Percentiles rank a stretch among this genome's conserved stretches.
Conservation (phyloP, 1,140 invertebrate species). For the Radopholus similis region DNA sequence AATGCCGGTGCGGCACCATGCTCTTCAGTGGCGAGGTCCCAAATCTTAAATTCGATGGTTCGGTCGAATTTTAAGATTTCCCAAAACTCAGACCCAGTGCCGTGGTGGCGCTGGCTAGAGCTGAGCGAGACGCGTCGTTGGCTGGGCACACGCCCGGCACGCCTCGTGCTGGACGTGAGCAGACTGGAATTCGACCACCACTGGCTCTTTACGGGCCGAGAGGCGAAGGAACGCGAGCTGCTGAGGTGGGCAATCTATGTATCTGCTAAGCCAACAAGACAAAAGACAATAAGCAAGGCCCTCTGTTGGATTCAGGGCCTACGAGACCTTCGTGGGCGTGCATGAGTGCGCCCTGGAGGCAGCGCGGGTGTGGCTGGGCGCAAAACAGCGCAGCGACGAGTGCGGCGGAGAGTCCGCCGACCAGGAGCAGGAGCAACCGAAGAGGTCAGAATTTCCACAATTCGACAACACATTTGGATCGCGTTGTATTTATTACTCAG, state of each 20-base stretch:
- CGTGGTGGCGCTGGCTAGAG: not conserved
- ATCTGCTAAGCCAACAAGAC: no score
- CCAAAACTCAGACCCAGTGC: not conserved
- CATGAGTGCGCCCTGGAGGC: slow-evolving; percentile 8
- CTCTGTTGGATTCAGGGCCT: no score
- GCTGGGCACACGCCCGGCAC: not conserved
- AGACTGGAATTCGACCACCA: slow-evolving; percentile 43
- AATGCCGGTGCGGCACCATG: not conserved
- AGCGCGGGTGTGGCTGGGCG: not conserved
- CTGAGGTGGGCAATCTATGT: no score
- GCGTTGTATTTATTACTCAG: no score
- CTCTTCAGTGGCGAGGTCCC: not conserved
- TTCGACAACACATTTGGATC: not conserved
- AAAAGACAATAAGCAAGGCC: no score
- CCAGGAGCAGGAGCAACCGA: not conserved
- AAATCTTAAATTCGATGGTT: no score
- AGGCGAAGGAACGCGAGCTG: not conserved
- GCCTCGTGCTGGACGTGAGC: slow-evolving; percentile 26
- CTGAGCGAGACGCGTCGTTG: not conserved
- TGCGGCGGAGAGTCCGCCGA: not conserved
- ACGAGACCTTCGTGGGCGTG: slow-evolving; percentile 6
- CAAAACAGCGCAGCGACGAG: not conserved
- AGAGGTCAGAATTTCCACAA: not conserved
- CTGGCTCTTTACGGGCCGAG: slow-evolving; percentile 32
- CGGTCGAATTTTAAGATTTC: not conserved